These are phyloP conservation scores for Philaethria dido DNA, from an alignment of 2,888 invertebrate genomes.

Conservation along the genomic window DNA sequence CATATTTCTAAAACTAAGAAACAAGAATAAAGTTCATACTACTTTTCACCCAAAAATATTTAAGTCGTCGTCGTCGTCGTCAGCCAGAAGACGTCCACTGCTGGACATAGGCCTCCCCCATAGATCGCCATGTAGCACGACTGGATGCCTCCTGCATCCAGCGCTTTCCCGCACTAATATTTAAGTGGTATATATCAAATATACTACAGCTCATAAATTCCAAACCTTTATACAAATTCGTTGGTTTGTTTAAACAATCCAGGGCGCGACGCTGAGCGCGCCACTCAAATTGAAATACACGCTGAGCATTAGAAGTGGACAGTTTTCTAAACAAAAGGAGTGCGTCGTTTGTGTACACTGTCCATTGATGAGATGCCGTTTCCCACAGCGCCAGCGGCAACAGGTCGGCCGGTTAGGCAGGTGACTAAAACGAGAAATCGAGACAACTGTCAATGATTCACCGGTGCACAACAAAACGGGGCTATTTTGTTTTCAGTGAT, in stretches of 20 bases:
- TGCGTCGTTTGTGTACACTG: slow-evolving; percentile 66
- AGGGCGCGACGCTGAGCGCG: slow-evolving; percentile 58
- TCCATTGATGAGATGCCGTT: slow-evolving; percentile 74
- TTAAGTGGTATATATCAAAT: slow-evolving; percentile 50
- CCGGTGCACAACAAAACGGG: slow-evolving; percentile 31
- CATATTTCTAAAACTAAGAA: neutral
- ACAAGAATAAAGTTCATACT: neutral
- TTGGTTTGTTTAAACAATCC: slow-evolving; percentile 68
- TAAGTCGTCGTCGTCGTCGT: no score
- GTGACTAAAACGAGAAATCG: slow-evolving; percentile 66
- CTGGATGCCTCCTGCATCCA: no score
- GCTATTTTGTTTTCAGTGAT: slow-evolving; percentile 64
- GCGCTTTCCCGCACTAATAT: slow-evolving; percentile 32
- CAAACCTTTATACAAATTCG: slow-evolving; percentile 42
- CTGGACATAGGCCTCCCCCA: no score
- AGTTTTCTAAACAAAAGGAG: slow-evolving; percentile 81
- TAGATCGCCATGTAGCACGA: no score
- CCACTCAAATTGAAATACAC: slow-evolving; percentile 65
- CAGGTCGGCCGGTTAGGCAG: slow-evolving; percentile 63
- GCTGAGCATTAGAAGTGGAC: slow-evolving; percentile 72
- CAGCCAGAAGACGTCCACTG: no score
- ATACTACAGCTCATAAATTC: slow-evolving; percentile 49
- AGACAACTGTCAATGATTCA: slow-evolving; percentile 56
- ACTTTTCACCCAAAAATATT: slow-evolving; percentile 38
- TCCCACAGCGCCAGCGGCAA: slow-evolving; percentile 69